Evolutionary conservation across 2,797 vertebrate species (phyloP).

Genomic region (Anolis apletophallus): DNA sequence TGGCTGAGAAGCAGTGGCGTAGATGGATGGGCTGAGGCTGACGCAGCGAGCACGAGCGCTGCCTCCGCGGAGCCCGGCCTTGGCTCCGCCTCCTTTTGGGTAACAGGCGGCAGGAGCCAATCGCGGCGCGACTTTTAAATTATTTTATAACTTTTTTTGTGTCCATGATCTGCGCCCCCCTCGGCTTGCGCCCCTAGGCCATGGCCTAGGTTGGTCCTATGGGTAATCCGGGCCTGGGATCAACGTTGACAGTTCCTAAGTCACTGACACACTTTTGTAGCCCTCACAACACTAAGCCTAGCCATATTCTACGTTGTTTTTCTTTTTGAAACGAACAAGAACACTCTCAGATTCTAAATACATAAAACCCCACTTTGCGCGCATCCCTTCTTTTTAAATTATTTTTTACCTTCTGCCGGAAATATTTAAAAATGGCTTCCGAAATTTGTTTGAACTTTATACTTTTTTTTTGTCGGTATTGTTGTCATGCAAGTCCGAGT

Average conservation of each 20-base stretch:
- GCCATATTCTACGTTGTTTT: conserved; percentile 23
- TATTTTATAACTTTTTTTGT: too few species aligned
- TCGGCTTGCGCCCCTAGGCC: too few species aligned
- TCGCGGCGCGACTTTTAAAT: too few species aligned
- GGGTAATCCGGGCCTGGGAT: too few species aligned
- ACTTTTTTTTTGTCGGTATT: neutral
- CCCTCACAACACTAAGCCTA: conserved; percentile 55
- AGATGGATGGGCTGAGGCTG: too few species aligned
- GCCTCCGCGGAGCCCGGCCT: too few species aligned
- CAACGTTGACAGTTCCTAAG: neutral
- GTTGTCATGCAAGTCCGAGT: conserved; percentile 33
- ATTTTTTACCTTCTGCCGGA: conserved; percentile 31
- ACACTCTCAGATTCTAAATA: neutral
- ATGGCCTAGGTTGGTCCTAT: too few species aligned
- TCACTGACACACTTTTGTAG: conserved; percentile 38
- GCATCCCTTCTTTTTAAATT: conserved; percentile 30
- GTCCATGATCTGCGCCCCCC: too few species aligned
- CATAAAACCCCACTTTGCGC: neutral
- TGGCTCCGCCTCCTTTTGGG: too few species aligned
- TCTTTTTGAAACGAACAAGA: neutral
- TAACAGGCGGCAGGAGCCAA: too few species aligned
- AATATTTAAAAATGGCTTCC: conserved; percentile 59
- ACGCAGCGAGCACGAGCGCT: too few species aligned
- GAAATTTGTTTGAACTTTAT: conserved; percentile 42
- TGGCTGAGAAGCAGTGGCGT: too few species aligned